A percentile compares a stretch with the other conserved stretches of the same genome.
phyloP scores from a whole-genome alignment of 2,888 invertebrate genomes.

The Euplexia lucipara region DNA sequence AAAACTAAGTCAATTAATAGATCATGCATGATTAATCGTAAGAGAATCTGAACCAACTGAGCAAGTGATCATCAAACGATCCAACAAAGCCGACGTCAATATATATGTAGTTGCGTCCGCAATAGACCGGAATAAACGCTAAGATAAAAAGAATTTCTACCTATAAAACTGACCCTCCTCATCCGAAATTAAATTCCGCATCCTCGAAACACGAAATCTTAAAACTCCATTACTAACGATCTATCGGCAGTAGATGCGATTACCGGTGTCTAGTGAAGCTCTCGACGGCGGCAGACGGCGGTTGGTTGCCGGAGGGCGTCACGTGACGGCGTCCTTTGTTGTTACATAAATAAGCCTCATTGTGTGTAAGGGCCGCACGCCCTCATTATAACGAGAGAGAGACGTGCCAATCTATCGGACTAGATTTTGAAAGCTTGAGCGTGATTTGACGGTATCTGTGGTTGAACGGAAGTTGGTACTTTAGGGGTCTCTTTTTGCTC shows the following conservation, averaged over 20 bases:
- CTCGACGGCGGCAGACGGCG: constrained; percentile 29
- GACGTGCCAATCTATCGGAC: constrained; percentile 77
- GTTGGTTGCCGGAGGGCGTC: constrained; percentile 65
- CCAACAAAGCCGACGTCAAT: constrained; percentile 28
- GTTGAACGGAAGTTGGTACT: constrained; percentile 53
- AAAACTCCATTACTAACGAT: constrained; percentile 59
- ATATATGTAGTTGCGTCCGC: constrained; percentile 32
- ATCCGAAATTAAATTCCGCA: constrained; percentile 54
- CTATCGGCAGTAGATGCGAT: constrained; percentile 58
- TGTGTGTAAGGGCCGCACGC: constrained; percentile 72
- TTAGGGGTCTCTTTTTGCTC: constrained; percentile 19
- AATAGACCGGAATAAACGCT: constrained; percentile 43
- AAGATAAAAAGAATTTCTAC: constrained; percentile 45
- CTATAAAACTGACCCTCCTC: constrained; percentile 51
- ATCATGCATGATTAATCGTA: not conserved
- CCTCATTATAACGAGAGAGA: constrained; percentile 77
- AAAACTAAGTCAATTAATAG: not conserved
- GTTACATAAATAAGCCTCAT: constrained; percentile 80
- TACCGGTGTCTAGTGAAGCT: constrained; percentile 48
- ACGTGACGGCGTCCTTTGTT: constrained; percentile 76
- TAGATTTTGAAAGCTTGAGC: constrained; percentile 61
- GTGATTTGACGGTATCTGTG: constrained; percentile 54
- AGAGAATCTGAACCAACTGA: not conserved
- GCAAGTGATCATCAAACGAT: constrained; percentile 29
- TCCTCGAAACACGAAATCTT: constrained; percentile 53